Evolutionary conservation across 2,888 invertebrate genomes (phyloP), one percentile per base, ranked within the genome.

Genomic region (Morpho helenor): DNA sequence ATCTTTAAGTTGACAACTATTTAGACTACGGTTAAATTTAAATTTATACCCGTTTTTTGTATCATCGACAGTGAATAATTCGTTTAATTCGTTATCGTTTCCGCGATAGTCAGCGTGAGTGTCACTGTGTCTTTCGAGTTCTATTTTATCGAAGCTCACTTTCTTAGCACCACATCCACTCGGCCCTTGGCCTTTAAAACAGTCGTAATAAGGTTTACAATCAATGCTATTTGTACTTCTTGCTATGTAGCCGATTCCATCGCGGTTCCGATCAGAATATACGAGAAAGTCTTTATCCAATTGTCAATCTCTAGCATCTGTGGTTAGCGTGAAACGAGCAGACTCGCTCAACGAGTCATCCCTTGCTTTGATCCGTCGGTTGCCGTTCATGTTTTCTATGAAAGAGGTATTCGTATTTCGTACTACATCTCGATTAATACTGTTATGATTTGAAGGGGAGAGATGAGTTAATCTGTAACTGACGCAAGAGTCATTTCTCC

Each of bases 321-420:
- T 82, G 0, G 84, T 77, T 8, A 89, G 59, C 16, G 88, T 87
- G 72, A 90, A 88, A 55, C 88, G 82, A 6, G 78, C 79, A 0
- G 86, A 82, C 65, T 91, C 91, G 49, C 84, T 87, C 57, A 90
- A 76, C 0, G 89, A 83, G 56, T 91, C 90, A 7, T 90, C 87
- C 16, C 85, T 68, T 8, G 80, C 62, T 57, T 87, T 87, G 0
- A 82, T 79, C 2, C 83, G 71, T 41, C 87, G 66, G 43, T 84
- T 87, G 0, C 88, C 87, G 62, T 91, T 91, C 66, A 82, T 72
- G 57, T 87, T 85, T 60, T 91, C 90, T 5, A 91, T 89, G 68
- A 91, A 91, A 0, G 91, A 88, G 0, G 91, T 91, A 58, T 89
- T 87, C 0, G 80, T 83, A n/a, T 84, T 87, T n/a, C 86, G 76